Base-by-base conservation (phyloP, 2,797 vertebrate genomes). In the Enteromius viviparus region DNA sequence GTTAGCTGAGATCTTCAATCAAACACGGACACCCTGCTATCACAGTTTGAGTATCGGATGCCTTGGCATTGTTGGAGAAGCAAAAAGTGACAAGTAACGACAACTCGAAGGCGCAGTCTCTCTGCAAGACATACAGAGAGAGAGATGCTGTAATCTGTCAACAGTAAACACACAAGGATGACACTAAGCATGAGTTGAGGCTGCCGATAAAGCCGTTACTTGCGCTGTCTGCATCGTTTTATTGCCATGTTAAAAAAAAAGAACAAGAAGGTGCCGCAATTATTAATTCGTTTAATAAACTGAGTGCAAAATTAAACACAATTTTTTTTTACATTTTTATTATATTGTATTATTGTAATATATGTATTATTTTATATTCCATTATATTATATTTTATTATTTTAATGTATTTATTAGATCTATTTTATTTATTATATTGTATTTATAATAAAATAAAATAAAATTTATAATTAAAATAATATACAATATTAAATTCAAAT, bases 91-190 rank as follows among this genome's bases (percentile, higher is more conserved):
- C 74, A 68, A 37, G 62, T 75, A 40, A 26, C 23, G 76, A 76
- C 51, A 60, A 83, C 72, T 74, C 17, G 42, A 65, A 71, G 21
- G 23, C 55, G 45, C 42, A 21, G 55, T 64, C n/a, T 69, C 40
- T 62, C 37, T 83, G 55, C 34, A 51, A 78, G 74, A 83, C 76
- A 62, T 51, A 76, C 68, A 75, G 49, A 68, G 42, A 77, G 60
- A 86, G 26, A 80, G 71, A 76, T 53, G 40, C 76, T 47, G 69
- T 65, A 86, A 76, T 86, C 79, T 58, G 68, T 76, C 37, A 71
- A 80, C 58, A 72, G 62, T 45, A 78, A 42, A 29, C 45, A 74
- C n/a, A 45, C 3, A 37, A n/a, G 72, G 34, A 40, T 58, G 49
- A 23, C 21, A 75, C 51, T 23, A 58, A 40, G 34, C 58, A 55